Evolutionary conservation across 2,888 invertebrate species (phyloP), one percentile per base, ranked within the genome.

Genomic region (Oxystoma pomonae): DNA sequence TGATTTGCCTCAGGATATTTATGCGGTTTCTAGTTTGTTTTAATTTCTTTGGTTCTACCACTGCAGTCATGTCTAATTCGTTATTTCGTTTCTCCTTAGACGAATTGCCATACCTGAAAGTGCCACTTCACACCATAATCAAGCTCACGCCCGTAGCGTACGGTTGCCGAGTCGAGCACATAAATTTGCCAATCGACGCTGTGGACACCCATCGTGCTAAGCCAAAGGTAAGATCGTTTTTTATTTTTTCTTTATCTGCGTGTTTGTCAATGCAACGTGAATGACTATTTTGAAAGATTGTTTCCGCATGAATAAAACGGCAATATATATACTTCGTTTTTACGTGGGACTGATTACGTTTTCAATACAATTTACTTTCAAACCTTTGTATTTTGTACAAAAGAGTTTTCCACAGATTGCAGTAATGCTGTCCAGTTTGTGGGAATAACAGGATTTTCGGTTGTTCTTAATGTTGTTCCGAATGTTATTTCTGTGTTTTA

Each of bases 121-220:
- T 96, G 71, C 96, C 96, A 5, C 83, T 96, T 63, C 98, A 99
- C 82, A 94, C 96, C 59, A 91, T 98, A 72, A 95, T 98, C 78
- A 98, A 98, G 81, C 82, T 99, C 77, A 98, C 98, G 18, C 98
- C 98, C 1, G 94, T 98, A 35, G 98, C 99, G 49, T 99, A 99
- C 80, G 98, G 98, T 52, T 99, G 98, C 81, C 91, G 96, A 74
- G 92, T 97, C 77, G 98, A 98, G 78, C 90, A 95, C 81, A 92
- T 98, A 77, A 87, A 90, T 76, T 85, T 99, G 70, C 90, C 94
- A 52, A 90, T 98, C 60, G 91, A 91, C 64, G 97, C 98, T 66
- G 98, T 98, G 63, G 94, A 98, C 81, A 99, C 98, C 59, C 98
- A 99, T 81, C 88, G 97, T 59, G 87, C 94, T 63, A 96, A 95